phyloP scores from a whole-genome alignment of 2,797 vertebrate species.

The Sebastes vulpes region DNA sequence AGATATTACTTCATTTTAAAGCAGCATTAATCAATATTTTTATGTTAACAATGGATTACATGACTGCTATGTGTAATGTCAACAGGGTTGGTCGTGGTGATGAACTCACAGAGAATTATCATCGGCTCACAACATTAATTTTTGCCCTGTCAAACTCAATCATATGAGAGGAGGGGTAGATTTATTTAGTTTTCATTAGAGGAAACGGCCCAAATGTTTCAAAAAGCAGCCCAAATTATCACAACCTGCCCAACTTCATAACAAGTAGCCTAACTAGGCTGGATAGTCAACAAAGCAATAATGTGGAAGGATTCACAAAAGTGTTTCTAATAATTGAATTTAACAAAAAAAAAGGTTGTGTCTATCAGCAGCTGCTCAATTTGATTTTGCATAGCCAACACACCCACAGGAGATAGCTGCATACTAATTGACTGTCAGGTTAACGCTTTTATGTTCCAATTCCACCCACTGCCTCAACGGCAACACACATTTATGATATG shows the following conservation, averaged over 20 bases:
- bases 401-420: neutral
- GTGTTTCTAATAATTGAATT: neutral
- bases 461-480: neutral
- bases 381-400: neutral
- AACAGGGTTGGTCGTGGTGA: too few species aligned
- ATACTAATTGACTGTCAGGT: neutral
- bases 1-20: too few species aligned
- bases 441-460: neutral
- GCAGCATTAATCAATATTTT: too few species aligned
- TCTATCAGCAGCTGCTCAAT: neutral
- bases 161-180: too few species aligned
- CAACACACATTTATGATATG: neutral
- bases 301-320: neutral
- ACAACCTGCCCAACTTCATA: neutral
- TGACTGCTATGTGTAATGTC: too few species aligned
- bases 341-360: neutral
- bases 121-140: too few species aligned
- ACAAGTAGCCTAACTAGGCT: neutral
- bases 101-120: too few species aligned
- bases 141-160: too few species aligned
- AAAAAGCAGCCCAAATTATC: neutral
- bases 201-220: too few species aligned
- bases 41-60: too few species aligned
- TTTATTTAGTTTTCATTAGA: too few species aligned
- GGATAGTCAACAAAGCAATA: neutral